Conservation (phyloP, 2,113 vertebrate genomes). For the Grallaria varia region DNA sequence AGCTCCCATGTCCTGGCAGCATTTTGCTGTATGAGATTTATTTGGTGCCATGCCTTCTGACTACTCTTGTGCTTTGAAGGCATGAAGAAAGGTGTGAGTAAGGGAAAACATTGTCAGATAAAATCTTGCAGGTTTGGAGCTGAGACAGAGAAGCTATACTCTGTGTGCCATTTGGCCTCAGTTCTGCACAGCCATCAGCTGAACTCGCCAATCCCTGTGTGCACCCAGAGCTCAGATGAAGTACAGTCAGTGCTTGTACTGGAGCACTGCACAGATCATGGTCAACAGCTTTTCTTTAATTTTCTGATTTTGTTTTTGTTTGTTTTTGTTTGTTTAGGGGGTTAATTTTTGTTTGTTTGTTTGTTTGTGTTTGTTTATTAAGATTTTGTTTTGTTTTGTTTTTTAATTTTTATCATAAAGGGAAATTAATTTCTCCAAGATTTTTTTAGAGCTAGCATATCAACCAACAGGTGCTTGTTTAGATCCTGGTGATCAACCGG, state of each 20-base stretch:
- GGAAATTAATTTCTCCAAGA: not conserved
- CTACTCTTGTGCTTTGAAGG: not conserved
- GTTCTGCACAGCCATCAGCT: not conserved
- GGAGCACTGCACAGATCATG: not conserved
- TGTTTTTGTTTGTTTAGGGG: not conserved
- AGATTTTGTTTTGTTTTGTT: not conserved
- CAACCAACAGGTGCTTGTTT: not conserved
- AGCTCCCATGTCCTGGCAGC: accelerated
- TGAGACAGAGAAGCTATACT: not conserved
- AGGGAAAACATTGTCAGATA: not conserved
- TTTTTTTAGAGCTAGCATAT: not conserved
- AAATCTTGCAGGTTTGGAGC: not conserved
- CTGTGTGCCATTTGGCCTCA: not conserved
- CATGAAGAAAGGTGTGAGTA: not conserved
- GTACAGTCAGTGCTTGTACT: not conserved
- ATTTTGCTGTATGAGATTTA: not conserved
- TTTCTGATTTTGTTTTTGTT: not conserved
- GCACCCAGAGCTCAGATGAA: accelerated
- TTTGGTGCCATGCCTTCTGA: not conserved
- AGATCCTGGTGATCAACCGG: not conserved
- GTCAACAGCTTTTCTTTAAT: not conserved
- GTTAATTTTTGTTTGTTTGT: accelerated
- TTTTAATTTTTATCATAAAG: not conserved
- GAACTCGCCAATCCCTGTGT: not conserved
- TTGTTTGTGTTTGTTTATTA: not conserved